Evolutionary conservation across 2,797 vertebrate species (phyloP).

Genomic region (Chiroxiphia lanceolata): DNA sequence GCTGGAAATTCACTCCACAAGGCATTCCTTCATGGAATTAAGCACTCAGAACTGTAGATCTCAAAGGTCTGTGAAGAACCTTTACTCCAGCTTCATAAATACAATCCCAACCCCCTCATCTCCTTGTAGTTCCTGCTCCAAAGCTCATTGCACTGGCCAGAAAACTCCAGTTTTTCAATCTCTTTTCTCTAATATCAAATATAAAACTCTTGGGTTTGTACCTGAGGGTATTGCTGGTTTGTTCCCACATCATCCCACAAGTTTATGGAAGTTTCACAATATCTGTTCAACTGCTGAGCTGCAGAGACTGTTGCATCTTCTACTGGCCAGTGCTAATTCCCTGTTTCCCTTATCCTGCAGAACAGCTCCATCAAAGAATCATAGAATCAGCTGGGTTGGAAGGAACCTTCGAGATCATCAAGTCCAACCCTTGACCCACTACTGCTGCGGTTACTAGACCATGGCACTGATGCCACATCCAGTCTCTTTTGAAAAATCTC

Average conservation of each 20-base stretch:
- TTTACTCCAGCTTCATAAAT: not conserved
- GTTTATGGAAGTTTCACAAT: not conserved
- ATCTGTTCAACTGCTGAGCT: not conserved
- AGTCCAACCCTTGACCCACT: too few relatives aligned
- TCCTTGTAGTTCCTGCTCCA: not conserved
- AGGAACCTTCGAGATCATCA: too few relatives aligned
- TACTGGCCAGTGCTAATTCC: not conserved
- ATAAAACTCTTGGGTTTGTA: not conserved
- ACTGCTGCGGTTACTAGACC: too few relatives aligned
- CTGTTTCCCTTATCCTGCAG: not conserved
- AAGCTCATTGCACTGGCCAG: not conserved
- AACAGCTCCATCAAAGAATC: accelerated
- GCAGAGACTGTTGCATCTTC: too few relatives aligned
- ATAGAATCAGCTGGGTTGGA: too few relatives aligned
- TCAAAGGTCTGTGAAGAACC: not conserved
- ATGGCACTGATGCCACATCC: too few relatives aligned
- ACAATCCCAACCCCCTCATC: not conserved
- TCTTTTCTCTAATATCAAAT: not conserved
- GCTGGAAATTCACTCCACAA: not conserved
- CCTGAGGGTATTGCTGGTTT: not conserved
- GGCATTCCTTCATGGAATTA: not conserved
- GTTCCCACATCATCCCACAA: not conserved
- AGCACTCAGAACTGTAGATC: not conserved
- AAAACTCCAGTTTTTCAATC: not conserved
- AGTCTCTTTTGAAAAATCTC: too few relatives aligned